A percentile compares a stretch with the other conserved stretches of the same genome.
Evolutionary conservation across 35 echinoderm and acorn worm genomes (phyloP).

Genomic region (Ptychodera flava): DNA sequence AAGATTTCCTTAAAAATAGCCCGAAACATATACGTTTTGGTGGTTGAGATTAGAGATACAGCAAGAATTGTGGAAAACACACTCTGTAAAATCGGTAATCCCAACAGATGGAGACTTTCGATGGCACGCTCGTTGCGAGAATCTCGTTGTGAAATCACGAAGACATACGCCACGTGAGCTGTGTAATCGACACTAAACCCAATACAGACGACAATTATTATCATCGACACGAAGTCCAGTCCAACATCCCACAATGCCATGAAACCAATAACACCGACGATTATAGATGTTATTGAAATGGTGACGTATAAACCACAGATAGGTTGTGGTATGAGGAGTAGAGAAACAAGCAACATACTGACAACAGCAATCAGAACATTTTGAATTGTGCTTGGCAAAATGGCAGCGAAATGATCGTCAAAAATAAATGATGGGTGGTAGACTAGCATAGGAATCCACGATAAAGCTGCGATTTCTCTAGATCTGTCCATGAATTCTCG

Average conservation of each 20-base stretch:
- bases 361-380: constrained; percentile 37
- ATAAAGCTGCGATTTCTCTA: constrained; percentile 3
- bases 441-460: not conserved
- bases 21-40: constrained; percentile 74
- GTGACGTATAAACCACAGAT: constrained; percentile 47
- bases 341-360: constrained; percentile 58
- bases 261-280: constrained; percentile 51
- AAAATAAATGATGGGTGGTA: constrained; percentile 8
- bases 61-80: constrained; percentile 76
- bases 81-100: constrained; percentile 79
- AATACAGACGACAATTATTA: constrained; percentile 81
- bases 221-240: constrained; percentile 75
- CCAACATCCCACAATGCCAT: constrained; percentile 73
- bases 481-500: not conserved
- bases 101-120: constrained; percentile 61
- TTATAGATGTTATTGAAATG: constrained; percentile 55
- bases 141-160: constrained; percentile 21
- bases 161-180: constrained; percentile 86
- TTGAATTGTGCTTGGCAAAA: constrained; percentile 34
- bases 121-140: constrained; percentile 32
- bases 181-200: constrained; percentile 97
- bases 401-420: constrained; percentile 8
- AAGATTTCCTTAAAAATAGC: constrained; percentile 85
- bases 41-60: constrained; percentile 24
- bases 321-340: constrained; percentile 63